These are phyloP conservation scores for Triplophysa bombifrons DNA, from an alignment of 2,797 vertebrate genomes.

Conservation along the genomic window DNA sequence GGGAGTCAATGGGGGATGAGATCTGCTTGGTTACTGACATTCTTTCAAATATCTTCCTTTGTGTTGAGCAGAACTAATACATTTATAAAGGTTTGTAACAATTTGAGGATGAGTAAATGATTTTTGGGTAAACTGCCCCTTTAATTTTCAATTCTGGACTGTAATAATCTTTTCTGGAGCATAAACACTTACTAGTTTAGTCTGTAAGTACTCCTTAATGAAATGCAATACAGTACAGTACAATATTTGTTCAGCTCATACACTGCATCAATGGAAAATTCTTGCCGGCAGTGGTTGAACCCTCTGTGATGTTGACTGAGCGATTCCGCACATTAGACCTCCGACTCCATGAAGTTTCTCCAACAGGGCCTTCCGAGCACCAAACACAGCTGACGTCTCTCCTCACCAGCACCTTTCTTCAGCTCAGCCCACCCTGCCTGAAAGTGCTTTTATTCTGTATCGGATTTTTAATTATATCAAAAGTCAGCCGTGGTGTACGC, in stretches of 20 bases:
- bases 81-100: no score
- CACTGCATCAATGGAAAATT: conserved; percentile 2
- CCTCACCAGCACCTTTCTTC: conserved; percentile 44
- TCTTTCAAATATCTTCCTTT: no score
- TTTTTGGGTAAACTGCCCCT: no score
- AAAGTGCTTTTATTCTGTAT: neutral
- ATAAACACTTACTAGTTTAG: conserved; percentile 2
- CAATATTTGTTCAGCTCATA: conserved; percentile 21
- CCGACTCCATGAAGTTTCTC: conserved; percentile 35
- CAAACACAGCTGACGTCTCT: conserved; percentile 23
- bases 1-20: no score
- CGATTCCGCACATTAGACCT: conserved; percentile 44
- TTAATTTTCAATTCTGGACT: no score
- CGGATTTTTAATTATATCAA: conserved; percentile 34
- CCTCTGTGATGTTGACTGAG: conserved; percentile 42
- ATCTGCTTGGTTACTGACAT: no score
- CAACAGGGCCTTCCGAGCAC: conserved; percentile 21
- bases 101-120: no score
- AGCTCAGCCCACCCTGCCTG: conserved; percentile 49
- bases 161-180: conserved; percentile 5
- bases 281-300: no score
- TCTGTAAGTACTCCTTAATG: conserved; percentile 29
- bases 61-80: no score
- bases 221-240: conserved; percentile 3
- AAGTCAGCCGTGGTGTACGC: conserved; percentile 29